Evolutionary conservation across 2,113 vertebrate species (phyloP), one percentile per base, ranked within the genome.

Genomic region (Pteruthius melanotis): DNA sequence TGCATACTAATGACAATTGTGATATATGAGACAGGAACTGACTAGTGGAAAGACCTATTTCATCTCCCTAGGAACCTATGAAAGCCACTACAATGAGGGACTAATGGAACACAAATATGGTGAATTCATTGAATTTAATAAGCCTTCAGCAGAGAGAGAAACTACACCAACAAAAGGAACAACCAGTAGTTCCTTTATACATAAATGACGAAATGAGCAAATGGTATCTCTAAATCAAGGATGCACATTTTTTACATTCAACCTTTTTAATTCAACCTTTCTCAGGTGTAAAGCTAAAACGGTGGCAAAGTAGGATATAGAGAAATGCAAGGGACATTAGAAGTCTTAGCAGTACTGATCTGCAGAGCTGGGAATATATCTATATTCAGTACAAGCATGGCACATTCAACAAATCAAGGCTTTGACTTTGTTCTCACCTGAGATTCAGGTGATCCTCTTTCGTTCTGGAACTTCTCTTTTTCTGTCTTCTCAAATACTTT

Each of bases 401-500:
- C 17, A 61, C 20, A 64, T 30, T 69, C 50, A 94, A 70, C 9
- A 84, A 75, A 75, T 24, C 0, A 0, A 68, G n/a, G 33, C 59
- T 68, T 60, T 77, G 15, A 4, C 50, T 77, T 91, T 93, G 22
- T 68, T 54, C 97, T 93, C 78, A 98, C 98, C 91, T 91, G 97
- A 91, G 94, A 83, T 54, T 96, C 97, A 57, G 75, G 10, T 21
- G 94, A 93, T 57, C 94, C 89, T 56, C 93, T 98, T 64, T 98
- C 97, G 74, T 96, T 98, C 57, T 42, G 52, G 30, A 45, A 23
- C 53, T 95, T 98, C 65, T 98, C 98, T 81, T 97, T 98, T 71
- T 98, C 98, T 83, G 31, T 79, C 83, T 97, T 98, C 65, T 98
- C 98, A 21, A 83, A 61, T 80, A 28, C 27, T 90, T 98, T 98